Base-by-base conservation (phyloP, 2,113 vertebrate species). In the Gymnorhina tibicen region DNA sequence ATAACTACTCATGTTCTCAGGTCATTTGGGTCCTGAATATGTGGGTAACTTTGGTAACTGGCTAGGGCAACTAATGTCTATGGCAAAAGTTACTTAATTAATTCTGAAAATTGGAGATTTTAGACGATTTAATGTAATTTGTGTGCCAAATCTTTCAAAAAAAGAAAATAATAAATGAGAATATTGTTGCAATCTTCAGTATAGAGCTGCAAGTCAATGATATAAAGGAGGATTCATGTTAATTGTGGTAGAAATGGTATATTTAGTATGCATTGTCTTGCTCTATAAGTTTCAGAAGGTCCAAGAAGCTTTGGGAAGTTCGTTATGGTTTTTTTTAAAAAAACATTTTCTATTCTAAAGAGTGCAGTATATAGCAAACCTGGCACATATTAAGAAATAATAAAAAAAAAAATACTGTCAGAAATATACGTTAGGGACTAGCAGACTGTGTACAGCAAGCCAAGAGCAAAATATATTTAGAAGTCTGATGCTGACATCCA, bases 401-500 rank as follows among this genome's bases (percentile, higher is more conserved):
- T 33, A 19, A 56, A 9, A 13, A 67, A 60, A 39, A 42, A 84
- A 93, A 78, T 82, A 56, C 46, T 92, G 59, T 27, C 85, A 95
- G 76, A 97, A 96, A 96, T 92, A 83, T 42, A 83, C 60, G 17
- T 89, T 95, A 89, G 17, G 22, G 42, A 23, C 60, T 66, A 92
- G 82, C 49, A 87, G 82, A 80, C 10, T 84, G 37, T 91, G 49
- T 66, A 81, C 16, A 80, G 79, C 41, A 91, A 97, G 35, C 20
- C 30, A 80, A 91, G 53, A 95, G 37, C 42, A 79, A 96, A 97
- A 92, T 68, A 82, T 53, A 93, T 79, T 90, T 56, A 92, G 39
- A 66, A 87, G 7, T 56, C 70, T 91, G 55, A 94, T 91, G 70
- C 42, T 94, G 89, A 69, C 66, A n/a, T 76, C 14, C 79, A 87